Conservation (phyloP, 1,140 invertebrate species). For the Coptotermes formosanus region DNA sequence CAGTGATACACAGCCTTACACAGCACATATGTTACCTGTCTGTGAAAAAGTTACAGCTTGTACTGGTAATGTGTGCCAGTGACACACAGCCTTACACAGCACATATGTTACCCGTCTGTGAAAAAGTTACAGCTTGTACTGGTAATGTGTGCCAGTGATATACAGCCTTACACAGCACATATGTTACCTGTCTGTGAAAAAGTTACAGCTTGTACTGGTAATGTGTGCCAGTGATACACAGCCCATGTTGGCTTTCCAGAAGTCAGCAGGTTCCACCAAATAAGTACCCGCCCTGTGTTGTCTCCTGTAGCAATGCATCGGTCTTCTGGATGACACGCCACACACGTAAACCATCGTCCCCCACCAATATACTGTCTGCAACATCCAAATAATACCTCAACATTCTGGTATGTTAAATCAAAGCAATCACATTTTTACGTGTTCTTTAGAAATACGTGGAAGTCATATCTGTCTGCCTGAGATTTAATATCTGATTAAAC, state of each 20-base stretch:
- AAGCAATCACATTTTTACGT: no score
- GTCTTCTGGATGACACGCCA: slow-evolving; percentile 67
- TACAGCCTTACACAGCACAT: not conserved
- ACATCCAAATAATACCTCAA: no score
- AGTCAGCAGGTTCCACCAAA: slow-evolving; percentile 62
- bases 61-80: slow-evolving; percentile 80
- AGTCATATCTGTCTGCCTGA: no score
- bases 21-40: slow-evolving; percentile 53
- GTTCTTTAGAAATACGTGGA: no score
- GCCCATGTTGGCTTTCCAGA: slow-evolving; percentile 48
- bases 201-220: slow-evolving; percentile 65
- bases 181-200: slow-evolving; percentile 66
- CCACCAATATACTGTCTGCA: slow-evolving; percentile 32
- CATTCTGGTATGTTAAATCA: no score
- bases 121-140: no score
- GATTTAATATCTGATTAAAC: no score
- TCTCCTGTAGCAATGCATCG: slow-evolving; percentile 69
- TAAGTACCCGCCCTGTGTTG: slow-evolving; percentile 60
- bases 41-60: slow-evolving; percentile 66
- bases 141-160: no score
- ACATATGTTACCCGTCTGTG: slow-evolving; percentile 54
- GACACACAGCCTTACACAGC: slow-evolving; percentile 52
- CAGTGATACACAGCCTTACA: slow-evolving; percentile 64
- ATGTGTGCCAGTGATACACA: slow-evolving; percentile 77
- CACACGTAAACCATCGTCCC: slow-evolving; percentile 60